Evolutionary conservation across 2,113 vertebrate species (phyloP).

Genomic region (Podiceps cristatus): DNA sequence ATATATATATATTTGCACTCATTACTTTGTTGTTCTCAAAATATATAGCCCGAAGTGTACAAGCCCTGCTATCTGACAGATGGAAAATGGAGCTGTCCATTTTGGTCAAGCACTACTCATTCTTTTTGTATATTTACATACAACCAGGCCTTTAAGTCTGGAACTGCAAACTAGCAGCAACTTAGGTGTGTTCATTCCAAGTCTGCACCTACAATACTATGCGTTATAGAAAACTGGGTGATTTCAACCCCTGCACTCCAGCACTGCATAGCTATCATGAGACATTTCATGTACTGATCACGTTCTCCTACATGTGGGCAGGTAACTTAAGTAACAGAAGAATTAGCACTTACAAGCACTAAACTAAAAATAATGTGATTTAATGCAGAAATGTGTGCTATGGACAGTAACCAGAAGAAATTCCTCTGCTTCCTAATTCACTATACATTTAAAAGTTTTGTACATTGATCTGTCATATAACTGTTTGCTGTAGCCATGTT

Average conservation of each 20-base stretch:
- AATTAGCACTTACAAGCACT: background rate
- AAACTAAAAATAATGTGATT: background rate
- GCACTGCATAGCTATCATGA: background rate
- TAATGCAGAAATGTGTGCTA: background rate
- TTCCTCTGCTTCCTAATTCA: background rate
- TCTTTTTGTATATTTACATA: background rate
- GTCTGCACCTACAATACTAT: background rate
- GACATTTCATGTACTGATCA: background rate
- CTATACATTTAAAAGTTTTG: background rate
- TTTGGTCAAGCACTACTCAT: background rate
- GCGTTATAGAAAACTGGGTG: background rate
- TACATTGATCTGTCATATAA: background rate
- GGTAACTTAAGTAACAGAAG: background rate
- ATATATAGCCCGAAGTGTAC: background rate
- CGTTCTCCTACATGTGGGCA: background rate
- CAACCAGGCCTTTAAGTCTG: background rate
- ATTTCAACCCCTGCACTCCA: background rate
- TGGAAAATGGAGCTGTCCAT: background rate
- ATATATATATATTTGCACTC: background rate
- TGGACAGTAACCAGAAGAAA: background rate
- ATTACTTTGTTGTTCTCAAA: background rate
- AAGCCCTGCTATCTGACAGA: background rate
- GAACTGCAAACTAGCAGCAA: background rate
- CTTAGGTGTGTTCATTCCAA: background rate
- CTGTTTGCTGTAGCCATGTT: background rate